Percentiles rank a stretch among this genome's conserved stretches.
Evolutionary conservation across 2,888 invertebrate species (phyloP).

Genomic region (Eristalis pertinax): DNA sequence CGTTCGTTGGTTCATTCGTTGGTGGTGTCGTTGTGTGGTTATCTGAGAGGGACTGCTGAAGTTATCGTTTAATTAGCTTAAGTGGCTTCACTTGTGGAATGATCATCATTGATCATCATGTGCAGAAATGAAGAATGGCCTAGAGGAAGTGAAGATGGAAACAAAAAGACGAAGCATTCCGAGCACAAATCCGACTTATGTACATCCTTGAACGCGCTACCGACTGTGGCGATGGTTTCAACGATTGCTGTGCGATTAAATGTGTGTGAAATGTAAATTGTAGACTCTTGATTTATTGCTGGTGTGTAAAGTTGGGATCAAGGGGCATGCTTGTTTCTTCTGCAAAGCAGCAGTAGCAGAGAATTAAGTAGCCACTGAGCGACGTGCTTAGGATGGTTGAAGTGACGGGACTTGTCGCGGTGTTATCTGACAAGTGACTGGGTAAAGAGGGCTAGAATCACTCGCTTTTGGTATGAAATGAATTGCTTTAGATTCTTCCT

Average conservation of each 20-base stretch:
- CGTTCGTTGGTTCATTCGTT: conserved; percentile 23
- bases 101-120: conserved; percentile 19
- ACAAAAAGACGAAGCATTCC: not conserved
- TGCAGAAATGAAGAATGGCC: not conserved
- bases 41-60: conserved; percentile 7
- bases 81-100: conserved; percentile 29
- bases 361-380: not conserved
- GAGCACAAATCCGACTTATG: not conserved
- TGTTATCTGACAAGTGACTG: too few species aligned
- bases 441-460: too few species aligned
- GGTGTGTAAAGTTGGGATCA: too few species aligned
- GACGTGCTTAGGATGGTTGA: too few species aligned
- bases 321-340: not conserved
- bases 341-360: not conserved
- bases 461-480: too few species aligned
- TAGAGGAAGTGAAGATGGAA: not conserved
- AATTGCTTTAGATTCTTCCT: too few species aligned
- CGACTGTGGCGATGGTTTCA: not conserved
- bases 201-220: not conserved
- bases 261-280: not conserved
- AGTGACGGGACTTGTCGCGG: too few species aligned
- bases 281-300: not conserved
- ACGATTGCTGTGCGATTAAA: not conserved
- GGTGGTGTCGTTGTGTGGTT: conserved; percentile 21
- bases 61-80: conserved; percentile 36